These are phyloP conservation scores for Tuta absoluta DNA, from an alignment of 2,888 invertebrate species.

Conservation along the genomic window DNA sequence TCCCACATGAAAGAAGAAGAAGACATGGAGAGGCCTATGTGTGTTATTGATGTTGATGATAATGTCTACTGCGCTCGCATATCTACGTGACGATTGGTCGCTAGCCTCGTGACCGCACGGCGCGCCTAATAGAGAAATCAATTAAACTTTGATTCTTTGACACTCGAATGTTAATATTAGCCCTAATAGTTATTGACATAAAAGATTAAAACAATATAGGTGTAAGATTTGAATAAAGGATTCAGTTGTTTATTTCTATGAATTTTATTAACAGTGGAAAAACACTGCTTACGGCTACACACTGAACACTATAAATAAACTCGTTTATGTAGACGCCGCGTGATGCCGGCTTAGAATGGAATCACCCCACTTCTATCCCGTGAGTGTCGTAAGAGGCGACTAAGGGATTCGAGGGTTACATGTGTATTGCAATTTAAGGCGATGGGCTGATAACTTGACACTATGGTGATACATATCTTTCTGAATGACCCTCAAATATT, in stretches of 20 bases:
- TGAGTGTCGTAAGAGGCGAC: no score
- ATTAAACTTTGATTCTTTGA: conserved; percentile 28
- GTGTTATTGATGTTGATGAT: conserved; percentile 29
- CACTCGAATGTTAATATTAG: background rate
- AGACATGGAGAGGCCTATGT: no score
- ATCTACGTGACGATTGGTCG: conserved; percentile 46
- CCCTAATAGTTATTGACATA: background rate
- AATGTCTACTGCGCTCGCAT: conserved; percentile 40
- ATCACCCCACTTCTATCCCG: no score
- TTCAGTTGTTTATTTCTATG: background rate
- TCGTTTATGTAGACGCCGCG: no score
- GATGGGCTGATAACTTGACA: no score
- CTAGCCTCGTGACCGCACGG: conserved; percentile 33
- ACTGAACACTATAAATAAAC: no score
- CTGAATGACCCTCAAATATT: no score
- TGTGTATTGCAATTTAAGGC: no score
- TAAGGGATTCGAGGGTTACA: no score
- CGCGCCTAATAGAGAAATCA: conserved; percentile 38
- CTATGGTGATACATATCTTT: no score
- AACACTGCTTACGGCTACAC: background rate
- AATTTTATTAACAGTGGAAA: background rate
- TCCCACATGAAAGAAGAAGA: no score
- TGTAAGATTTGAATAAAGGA: background rate
- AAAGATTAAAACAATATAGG: conserved; percentile 13
- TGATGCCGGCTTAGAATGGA: no score